Conservation (phyloP, 92 coral and sea anemone genomes). For the Micromussa lordhowensis region DNA sequence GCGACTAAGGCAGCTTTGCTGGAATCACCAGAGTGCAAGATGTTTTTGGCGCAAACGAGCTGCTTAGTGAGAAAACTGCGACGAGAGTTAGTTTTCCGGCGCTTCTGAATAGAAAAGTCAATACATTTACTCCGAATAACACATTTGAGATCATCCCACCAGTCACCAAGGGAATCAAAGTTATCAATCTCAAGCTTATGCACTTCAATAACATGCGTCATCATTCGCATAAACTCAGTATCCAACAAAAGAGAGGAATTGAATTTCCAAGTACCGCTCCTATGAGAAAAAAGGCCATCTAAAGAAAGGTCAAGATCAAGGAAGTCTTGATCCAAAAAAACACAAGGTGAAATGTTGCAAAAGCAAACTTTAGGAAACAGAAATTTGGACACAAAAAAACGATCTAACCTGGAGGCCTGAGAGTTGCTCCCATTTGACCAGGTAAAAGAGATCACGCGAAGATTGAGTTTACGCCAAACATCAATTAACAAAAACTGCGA, state of each 20-base stretch:
- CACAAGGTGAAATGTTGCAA: background rate
- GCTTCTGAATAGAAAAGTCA: background rate
- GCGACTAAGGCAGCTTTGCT: accelerated
- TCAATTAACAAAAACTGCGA: background rate
- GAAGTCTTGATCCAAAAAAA: slow-evolving; percentile 22
- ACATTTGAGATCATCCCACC: slow-evolving; percentile 15
- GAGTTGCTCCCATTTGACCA: background rate
- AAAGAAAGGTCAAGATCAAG: background rate
- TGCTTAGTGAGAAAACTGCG: background rate
- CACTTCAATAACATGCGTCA: background rate
- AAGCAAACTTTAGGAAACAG: background rate
- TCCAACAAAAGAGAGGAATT: background rate
- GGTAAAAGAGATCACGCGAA: background rate
- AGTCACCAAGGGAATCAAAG: background rate
- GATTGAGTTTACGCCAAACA: slow-evolving; percentile 14
- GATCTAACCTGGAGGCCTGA: slow-evolving; percentile 21
- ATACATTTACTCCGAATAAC: background rate
- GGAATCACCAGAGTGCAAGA: background rate
- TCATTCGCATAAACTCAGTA: background rate
- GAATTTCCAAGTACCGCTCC: slow-evolving; percentile 27
- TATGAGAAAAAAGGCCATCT: background rate
- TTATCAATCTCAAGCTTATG: background rate
- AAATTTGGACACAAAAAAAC: background rate
- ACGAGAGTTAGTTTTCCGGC: background rate
- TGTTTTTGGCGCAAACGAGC: background rate